These are phyloP conservation scores for Nebria salina DNA, from an alignment of 2,888 invertebrate genomes.

Conservation along the genomic window DNA sequence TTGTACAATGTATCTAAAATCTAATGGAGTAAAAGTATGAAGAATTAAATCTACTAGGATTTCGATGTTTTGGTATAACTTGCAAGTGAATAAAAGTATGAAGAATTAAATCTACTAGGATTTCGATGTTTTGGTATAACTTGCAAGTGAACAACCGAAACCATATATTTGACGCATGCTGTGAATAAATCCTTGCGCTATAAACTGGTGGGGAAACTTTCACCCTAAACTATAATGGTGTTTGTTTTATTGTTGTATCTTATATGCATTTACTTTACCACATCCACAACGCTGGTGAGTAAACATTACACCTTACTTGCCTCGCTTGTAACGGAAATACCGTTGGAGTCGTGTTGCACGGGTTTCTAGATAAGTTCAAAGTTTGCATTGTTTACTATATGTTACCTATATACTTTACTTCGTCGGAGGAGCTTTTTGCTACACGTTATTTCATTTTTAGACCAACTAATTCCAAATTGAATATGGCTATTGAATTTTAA, in stretches of 20 bases:
- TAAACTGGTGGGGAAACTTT: background rate
- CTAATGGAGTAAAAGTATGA: no score
- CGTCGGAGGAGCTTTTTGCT: background rate
- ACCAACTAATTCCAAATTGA: background rate
- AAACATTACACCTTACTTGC: background rate
- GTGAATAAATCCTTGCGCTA: background rate
- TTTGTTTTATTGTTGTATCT: conserved; percentile 18
- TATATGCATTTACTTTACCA: conserved; percentile 10
- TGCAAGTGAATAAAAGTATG: no score
- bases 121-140: no score
- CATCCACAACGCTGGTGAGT: background rate
- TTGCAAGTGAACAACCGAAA: background rate
- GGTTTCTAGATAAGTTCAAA: background rate
- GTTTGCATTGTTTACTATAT: background rate
- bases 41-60: no score
- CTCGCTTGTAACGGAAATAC: background rate
- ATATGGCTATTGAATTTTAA: no score
- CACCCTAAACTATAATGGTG: conserved; percentile 17
- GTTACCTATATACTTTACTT: background rate
- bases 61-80: no score
- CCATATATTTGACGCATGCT: background rate
- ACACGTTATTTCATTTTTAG: background rate
- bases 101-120: no score
- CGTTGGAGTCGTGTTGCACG: background rate
- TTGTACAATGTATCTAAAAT: no score